Percentiles rank a stretch among this genome's conserved stretches.
These are phyloP conservation scores for Phenganax marumi DNA, from an alignment of 92 coral and sea anemone species.

Conservation along the genomic window DNA sequence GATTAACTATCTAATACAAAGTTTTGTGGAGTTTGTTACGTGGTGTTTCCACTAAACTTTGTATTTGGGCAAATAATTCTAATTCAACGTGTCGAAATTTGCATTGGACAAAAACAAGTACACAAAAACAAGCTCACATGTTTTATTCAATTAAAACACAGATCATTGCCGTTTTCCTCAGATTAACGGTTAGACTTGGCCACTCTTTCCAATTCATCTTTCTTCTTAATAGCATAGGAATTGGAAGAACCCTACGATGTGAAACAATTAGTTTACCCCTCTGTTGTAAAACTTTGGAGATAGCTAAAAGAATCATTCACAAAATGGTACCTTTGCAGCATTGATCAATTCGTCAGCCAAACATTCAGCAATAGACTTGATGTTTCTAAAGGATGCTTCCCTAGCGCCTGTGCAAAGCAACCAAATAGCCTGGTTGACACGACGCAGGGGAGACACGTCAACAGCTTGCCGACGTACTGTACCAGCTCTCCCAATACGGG, in stretches of 20 bases:
- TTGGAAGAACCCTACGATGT: conserved; percentile 87
- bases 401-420: conserved; percentile 97
- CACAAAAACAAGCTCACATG: background rate
- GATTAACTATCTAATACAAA: no score
- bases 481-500: conserved; percentile 99
- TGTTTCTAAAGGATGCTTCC: conserved; percentile 94
- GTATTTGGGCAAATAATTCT: background rate
- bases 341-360: conserved; percentile 98
- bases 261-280: background rate
- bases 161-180: conserved; percentile 5
- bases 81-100: no score
- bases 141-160: conserved; percentile 20
- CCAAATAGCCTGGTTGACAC: conserved; percentile 99
- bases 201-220: conserved; percentile 99
- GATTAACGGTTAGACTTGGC: conserved; percentile 99
- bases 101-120: background rate
- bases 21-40: no score
- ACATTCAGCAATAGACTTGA: conserved; percentile 98
- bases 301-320: background rate
- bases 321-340: conserved; percentile 84
- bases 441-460: conserved; percentile 98
- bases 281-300: background rate
- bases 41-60: background rate
- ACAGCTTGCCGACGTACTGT: conserved; percentile 99
- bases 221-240: conserved; percentile 99